Conservation (phyloP, 1,140 invertebrate genomes). For the Bombus difficillimus region DNA sequence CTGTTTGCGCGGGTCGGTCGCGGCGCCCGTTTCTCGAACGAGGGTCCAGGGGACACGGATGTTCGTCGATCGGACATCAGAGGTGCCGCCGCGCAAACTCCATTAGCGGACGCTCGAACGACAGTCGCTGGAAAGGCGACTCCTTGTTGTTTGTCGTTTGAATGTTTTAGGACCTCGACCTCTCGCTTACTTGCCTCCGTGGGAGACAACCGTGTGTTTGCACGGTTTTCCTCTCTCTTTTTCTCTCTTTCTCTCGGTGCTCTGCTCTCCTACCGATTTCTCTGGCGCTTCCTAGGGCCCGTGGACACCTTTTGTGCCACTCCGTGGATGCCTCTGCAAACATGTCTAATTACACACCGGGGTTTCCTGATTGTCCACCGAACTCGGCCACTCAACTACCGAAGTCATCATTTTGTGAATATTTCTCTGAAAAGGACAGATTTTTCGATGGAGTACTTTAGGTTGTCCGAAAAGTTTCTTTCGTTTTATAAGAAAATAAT, state of each 20-base stretch:
- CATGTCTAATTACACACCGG: slow-evolving; percentile 52
- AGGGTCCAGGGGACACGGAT: slow-evolving; percentile 49
- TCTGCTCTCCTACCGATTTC: slow-evolving; percentile 16
- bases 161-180: slow-evolving; percentile 81
- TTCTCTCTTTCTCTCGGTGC: not conserved
- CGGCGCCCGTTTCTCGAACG: slow-evolving; percentile 8
- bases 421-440: not conserved
- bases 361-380: slow-evolving; percentile 4
- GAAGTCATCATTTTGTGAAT: not conserved
- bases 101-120: slow-evolving; percentile 78
- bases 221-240: slow-evolving; percentile 26
- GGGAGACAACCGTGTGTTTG: slow-evolving; percentile 72
- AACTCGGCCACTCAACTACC: not conserved
- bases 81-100: slow-evolving; percentile 82
- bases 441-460: too few relatives aligned
- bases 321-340: slow-evolving; percentile 63
- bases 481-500: too few relatives aligned
- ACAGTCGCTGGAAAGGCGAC: slow-evolving; percentile 60
- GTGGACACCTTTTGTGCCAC: slow-evolving; percentile 64
- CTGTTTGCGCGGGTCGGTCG: slow-evolving; percentile 18
- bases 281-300: slow-evolving; percentile 43
- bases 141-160: slow-evolving; percentile 81
- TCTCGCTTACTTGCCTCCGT: slow-evolving; percentile 81
- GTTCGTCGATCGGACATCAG: slow-evolving; percentile 75
- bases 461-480: too few relatives aligned